Evolutionary conservation across 2,797 vertebrate species (phyloP).

Genomic region (Ptychadena robeensis): DNA sequence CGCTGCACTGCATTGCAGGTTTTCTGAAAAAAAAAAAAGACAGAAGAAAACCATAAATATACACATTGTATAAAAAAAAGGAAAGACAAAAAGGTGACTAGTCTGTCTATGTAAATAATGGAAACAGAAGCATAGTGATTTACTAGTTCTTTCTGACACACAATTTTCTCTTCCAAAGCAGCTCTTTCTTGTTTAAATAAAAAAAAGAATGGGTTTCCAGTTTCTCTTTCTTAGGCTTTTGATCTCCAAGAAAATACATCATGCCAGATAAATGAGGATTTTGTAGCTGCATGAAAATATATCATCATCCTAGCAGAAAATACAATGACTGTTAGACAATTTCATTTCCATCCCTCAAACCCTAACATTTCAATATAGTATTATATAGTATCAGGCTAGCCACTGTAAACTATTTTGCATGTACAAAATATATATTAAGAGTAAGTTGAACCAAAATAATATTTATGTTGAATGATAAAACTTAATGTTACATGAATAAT

Average conservation of each 20-base stretch:
- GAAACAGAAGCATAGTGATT: constrained; percentile 56
- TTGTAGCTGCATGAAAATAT: constrained; percentile 59
- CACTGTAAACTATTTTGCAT: neutral
- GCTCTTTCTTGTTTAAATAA: constrained; percentile 68
- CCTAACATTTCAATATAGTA: too few species aligned
- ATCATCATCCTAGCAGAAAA: neutral
- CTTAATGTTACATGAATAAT: neutral
- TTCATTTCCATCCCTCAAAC: neutral
- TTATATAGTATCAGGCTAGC: too few species aligned
- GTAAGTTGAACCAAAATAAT: neutral
- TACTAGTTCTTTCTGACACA: constrained; percentile 72
- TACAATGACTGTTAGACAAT: neutral
- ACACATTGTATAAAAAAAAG: constrained; percentile 64
- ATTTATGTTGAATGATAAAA: neutral
- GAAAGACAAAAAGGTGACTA: constrained; percentile 68
- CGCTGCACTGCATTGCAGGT: constrained; percentile 80
- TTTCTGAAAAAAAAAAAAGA: constrained; percentile 66
- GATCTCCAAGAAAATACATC: constrained; percentile 70
- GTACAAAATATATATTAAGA: neutral
- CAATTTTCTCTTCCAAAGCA: constrained; percentile 68
- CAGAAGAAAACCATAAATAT: constrained; percentile 59
- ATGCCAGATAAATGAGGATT: constrained; percentile 66
- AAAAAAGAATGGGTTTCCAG: constrained; percentile 66
- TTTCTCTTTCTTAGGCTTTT: constrained; percentile 66
- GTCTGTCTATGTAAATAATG: constrained; percentile 51